Conservation (phyloP, 2,113 vertebrate genomes). For the Arvicanthis niloticus region DNA sequence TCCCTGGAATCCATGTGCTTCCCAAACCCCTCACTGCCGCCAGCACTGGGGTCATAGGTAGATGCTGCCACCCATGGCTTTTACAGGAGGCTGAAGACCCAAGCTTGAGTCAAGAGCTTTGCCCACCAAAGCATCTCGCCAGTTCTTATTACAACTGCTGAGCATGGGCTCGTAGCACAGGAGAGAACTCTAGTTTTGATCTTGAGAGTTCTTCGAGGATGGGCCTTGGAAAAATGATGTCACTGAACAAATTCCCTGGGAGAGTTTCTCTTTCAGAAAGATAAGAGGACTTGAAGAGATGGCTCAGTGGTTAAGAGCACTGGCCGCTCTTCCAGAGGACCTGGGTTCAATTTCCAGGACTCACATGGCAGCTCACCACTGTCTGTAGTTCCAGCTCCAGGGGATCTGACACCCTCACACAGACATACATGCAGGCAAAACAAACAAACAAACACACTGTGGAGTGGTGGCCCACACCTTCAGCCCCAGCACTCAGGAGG, state of each 20-base stretch:
- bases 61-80: background rate
- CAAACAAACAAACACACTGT: background rate
- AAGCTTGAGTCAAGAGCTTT: background rate
- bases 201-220: background rate
- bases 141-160: background rate
- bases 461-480: background rate
- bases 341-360: background rate
- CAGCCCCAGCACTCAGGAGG: background rate
- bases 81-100: background rate
- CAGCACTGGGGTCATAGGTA: background rate
- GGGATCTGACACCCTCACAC: background rate
- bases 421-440: background rate
- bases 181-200: background rate
- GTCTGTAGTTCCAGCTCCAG: background rate
- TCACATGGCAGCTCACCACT: background rate
- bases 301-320: background rate
- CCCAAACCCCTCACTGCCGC: background rate
- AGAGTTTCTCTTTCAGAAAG: background rate
- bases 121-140: background rate
- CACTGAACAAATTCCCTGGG: background rate
- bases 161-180: background rate
- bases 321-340: background rate
- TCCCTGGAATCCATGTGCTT: background rate
- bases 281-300: background rate
- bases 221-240: background rate